These are phyloP conservation scores for Ispidina picta DNA, from an alignment of 2,797 vertebrate species.

Conservation along the genomic window DNA sequence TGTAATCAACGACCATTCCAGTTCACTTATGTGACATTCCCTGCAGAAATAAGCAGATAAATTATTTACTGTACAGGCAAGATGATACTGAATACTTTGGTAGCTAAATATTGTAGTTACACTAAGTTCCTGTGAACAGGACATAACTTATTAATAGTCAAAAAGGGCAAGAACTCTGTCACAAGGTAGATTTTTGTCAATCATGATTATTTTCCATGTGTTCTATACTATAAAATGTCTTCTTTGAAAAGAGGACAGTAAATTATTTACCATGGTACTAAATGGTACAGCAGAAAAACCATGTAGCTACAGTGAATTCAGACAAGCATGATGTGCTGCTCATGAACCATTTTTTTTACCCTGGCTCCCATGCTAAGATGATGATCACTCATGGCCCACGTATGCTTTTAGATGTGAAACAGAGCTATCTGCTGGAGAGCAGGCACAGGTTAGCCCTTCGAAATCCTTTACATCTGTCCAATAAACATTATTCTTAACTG, in stretches of 20 bases:
- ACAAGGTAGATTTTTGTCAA: conserved; percentile 5
- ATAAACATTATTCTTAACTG: not conserved
- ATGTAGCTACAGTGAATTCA: not conserved
- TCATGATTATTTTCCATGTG: not conserved
- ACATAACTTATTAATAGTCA: conserved; percentile 47
- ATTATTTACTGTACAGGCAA: conserved; percentile 41
- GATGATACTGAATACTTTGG: not conserved
- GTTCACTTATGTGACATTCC: accelerated
- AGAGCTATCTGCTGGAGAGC: not conserved
- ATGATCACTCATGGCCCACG: accelerated
- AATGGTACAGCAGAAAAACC: conserved; percentile 11
- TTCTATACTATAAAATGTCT: not conserved
- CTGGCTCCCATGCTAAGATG: not conserved
- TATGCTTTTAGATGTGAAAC: not conserved
- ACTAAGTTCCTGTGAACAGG: not conserved
- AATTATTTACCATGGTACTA: conserved; percentile 56
- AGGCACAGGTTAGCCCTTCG: not conserved
- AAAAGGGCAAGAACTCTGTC: conserved; percentile 15
- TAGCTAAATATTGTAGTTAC: conserved; percentile 33
- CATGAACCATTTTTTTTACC: not conserved
- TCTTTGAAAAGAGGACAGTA: not conserved
- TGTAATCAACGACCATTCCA: conserved; percentile 35
- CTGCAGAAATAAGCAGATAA: conserved; percentile 40
- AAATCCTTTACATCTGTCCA: not conserved
- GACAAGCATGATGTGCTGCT: not conserved